Evolutionary conservation across 2,888 invertebrate genomes (phyloP), one percentile per base, ranked within the genome.

Genomic region (Idaea aversata): DNA sequence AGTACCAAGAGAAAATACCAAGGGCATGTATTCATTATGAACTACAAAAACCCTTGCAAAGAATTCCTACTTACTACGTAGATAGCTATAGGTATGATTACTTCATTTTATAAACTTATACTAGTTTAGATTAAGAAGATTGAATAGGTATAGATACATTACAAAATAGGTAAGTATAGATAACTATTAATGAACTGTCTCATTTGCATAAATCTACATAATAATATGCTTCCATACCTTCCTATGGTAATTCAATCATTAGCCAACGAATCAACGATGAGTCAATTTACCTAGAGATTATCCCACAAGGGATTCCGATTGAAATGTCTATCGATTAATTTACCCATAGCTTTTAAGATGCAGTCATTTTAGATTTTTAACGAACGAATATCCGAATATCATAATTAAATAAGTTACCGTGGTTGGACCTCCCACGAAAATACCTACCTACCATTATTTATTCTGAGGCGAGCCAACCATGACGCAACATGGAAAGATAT

Each of bases 381-480:
- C 58, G 58, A 58, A 58, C 16, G 16, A 58, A 58, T n/a, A 47
- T 61, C 61, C 13, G 38, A 70, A 70, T 67, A 66, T 62, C 61
- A 34, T 59, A 59, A 59, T 59, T 59, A 59, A 16, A 59, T 59
- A 59, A 59, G 66, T 63, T 63, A 67, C 66, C 7, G 63, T 67
- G 66, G 74, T 72, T 67, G 66, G 74, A 74, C 74, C 74, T 71
- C 74, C 74, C 74, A 74, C 69, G 71, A 63, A 62, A 65, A 66
- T 63, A 65, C 57, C 61, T 61, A 62, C 62, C 61, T 64, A 34
- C 70, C 67, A 70, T 70, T 68, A 69, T 65, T 63, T 70, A 69
- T 70, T 70, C 69, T 66, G 67, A 71, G 66, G 65, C 67, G 71
- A 70, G 68, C 71, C 72, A 68, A 72, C 66, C 66, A 69, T 67